A percentile compares a stretch with the other conserved stretches of the same genome.
These are phyloP conservation scores for Gadopsis bispinosus DNA, from an alignment of 2,797 vertebrate species.

Conservation along the genomic window DNA sequence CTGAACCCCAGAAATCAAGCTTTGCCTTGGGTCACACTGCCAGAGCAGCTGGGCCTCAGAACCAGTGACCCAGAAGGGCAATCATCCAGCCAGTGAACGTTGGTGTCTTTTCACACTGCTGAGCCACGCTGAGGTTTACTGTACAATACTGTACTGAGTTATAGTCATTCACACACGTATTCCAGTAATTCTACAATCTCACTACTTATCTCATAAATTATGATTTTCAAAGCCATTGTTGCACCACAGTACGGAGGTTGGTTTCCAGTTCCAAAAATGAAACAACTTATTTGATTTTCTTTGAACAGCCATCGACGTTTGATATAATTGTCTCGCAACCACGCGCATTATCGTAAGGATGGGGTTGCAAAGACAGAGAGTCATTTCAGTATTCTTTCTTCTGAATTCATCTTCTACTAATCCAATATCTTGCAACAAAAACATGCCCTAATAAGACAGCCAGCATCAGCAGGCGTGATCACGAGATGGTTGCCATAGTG, in stretches of 20 bases:
- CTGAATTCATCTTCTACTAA: slow-evolving; percentile 18
- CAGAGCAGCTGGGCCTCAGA: slow-evolving; percentile 33
- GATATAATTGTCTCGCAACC: slow-evolving; percentile 12
- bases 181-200: slow-evolving; percentile 8
- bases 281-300: slow-evolving; percentile 17
- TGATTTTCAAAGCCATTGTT: slow-evolving; percentile 22
- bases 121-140: slow-evolving; percentile 50
- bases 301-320: background rate
- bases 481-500: slow-evolving; percentile 11
- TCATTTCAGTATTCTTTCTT: slow-evolving; percentile 29
- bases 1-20: slow-evolving; percentile 74
- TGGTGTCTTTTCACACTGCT: slow-evolving; percentile 57
- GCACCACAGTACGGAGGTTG: slow-evolving; percentile 9
- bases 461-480: slow-evolving; percentile 1
- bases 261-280: slow-evolving; percentile 25
- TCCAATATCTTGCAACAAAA: slow-evolving; percentile 15
- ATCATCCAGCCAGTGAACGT: slow-evolving; percentile 32
- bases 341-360: background rate
- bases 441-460: slow-evolving; percentile 1
- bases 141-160: slow-evolving; percentile 50
- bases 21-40: slow-evolving; percentile 32
- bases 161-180: slow-evolving; percentile 46
- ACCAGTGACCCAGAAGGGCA: slow-evolving; percentile 22
- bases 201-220: slow-evolving; percentile 37
- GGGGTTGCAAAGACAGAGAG: slow-evolving; percentile 1